Evolutionary conservation across 2,113 vertebrate genomes (phyloP), one percentile per base, ranked within the genome.

Genomic region (Brachyhypopomus gauderio): DNA sequence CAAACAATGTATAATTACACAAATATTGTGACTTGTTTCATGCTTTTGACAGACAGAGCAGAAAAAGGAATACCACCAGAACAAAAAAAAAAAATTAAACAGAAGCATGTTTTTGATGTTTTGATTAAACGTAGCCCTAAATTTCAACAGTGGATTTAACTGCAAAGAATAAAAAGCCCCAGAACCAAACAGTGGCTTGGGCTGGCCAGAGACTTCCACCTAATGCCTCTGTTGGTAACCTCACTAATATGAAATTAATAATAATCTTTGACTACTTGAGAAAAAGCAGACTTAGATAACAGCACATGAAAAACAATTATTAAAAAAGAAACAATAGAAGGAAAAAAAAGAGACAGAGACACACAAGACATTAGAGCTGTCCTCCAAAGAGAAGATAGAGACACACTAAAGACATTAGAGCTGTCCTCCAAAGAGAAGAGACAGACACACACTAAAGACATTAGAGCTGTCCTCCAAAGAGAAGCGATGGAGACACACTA

Each of bases 91-190:
- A n/a, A n/a, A n/a, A n/a, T n/a, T n/a, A n/a, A 3, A 52, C 45
- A 52, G 12, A 48, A 72, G 69, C 70, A 72, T 56, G n/a, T 73
- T 74, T 27, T 20, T 14, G 19, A 72, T 12, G 19, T 64, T 22
- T 79, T 52, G 45, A 3, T 20, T 41, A 48, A 60, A 71, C 30
- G 23, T 48, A 78, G 45, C 48, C 20, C 23, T 16, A 52, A 52
- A 55, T 55, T 27, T 52, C 4, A 80, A 73, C 60, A 56, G 60
- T 74, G 45, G 72, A 73, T 38, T 63, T 22, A 25, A 73, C 41
- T 55, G 60, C 20, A 52, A 27, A 74, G 3, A 66, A 14, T 20
- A 23, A 34, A 79, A 38, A 27, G 56, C 9, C 34, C 22, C 23
- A 48, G 1, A 22, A 48, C 71, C 22, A 1, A 69, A 58, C 5